phyloP scores from a whole-genome alignment of 2,888 invertebrate genomes.

The Autographa pulchrina region DNA sequence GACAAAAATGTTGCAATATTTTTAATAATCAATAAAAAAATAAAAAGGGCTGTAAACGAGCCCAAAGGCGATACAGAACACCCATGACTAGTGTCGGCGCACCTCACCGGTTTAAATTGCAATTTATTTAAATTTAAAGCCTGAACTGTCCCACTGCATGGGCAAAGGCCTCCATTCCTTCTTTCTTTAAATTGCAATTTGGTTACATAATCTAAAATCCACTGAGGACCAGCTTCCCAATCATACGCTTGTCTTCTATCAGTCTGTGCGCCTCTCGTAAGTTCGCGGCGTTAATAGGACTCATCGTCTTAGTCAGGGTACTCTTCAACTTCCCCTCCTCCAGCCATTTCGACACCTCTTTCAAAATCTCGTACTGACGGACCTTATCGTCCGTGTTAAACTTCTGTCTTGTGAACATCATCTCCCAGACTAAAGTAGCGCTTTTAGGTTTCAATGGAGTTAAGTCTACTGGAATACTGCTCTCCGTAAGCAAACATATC shows the following conservation, averaged over 20 bases:
- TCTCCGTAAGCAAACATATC: slow-evolving; percentile 82
- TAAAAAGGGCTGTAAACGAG: not conserved
- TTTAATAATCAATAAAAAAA: not conserved
- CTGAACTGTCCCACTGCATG: no score
- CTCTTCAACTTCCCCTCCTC: slow-evolving; percentile 75
- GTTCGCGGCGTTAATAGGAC: slow-evolving; percentile 82
- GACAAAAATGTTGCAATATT: no score
- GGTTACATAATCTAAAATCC: slow-evolving; percentile 69
- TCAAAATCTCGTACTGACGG: slow-evolving; percentile 76
- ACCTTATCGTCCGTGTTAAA: slow-evolving; percentile 80
- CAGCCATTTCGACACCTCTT: slow-evolving; percentile 74
- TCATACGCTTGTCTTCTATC: slow-evolving; percentile 76
- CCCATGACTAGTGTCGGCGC: not conserved
- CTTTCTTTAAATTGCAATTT: no score
- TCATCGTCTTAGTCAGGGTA: slow-evolving; percentile 76
- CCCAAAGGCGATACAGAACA: not conserved
- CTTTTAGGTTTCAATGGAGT: slow-evolving; percentile 80
- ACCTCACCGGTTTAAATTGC: no score
- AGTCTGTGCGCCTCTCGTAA: slow-evolving; percentile 79
- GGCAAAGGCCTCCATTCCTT: no score
- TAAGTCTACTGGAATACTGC: slow-evolving; percentile 76
- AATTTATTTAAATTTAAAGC: no score
- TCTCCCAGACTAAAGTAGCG: slow-evolving; percentile 78
- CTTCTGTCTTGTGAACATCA: slow-evolving; percentile 79
- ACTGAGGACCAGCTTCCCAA: slow-evolving; percentile 81